Conservation (phyloP, 2,888 invertebrate genomes). For the Epistrophella euchroma region DNA sequence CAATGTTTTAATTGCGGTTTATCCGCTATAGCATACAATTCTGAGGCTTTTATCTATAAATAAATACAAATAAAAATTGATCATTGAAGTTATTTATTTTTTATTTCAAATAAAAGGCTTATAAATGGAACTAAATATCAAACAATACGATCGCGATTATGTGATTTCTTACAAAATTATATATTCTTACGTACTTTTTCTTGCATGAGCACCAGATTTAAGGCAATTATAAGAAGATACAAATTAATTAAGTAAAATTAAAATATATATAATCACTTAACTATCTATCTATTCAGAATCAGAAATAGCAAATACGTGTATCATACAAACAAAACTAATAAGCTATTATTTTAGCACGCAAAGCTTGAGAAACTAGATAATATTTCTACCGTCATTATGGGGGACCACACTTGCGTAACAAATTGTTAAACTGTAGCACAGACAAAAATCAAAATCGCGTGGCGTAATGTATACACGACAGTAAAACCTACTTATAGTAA, state of each 20-base stretch:
- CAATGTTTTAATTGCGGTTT: not conserved
- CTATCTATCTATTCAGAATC: too few species aligned
- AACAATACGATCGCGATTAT: not conserved
- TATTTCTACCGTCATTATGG: not conserved
- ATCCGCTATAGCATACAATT: not conserved
- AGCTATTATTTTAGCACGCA: slow-evolving; percentile 1
- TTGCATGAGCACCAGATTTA: too few species aligned
- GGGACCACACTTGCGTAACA: too few species aligned
- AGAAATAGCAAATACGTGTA: not conserved
- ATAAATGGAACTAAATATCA: not conserved
- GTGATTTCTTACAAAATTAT: not conserved
- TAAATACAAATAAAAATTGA: slow-evolving; percentile 1
- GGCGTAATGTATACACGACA: not conserved
- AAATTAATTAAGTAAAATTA: too few species aligned
- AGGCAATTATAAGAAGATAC: too few species aligned
- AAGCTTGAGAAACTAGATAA: not conserved
- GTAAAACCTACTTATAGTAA: too few species aligned
- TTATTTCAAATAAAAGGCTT: too few species aligned
- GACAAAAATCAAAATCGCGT: not conserved
- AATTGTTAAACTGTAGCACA: not conserved
- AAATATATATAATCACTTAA: too few species aligned
- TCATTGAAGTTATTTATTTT: not conserved
- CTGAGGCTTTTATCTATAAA: slow-evolving; percentile 4
- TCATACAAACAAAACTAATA: not conserved
- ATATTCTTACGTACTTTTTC: too few species aligned